A percentile compares a stretch with the other conserved stretches of the same genome.
Conservation (phyloP, 1,140 invertebrate species). For the Geopemphigus sp. region DNA sequence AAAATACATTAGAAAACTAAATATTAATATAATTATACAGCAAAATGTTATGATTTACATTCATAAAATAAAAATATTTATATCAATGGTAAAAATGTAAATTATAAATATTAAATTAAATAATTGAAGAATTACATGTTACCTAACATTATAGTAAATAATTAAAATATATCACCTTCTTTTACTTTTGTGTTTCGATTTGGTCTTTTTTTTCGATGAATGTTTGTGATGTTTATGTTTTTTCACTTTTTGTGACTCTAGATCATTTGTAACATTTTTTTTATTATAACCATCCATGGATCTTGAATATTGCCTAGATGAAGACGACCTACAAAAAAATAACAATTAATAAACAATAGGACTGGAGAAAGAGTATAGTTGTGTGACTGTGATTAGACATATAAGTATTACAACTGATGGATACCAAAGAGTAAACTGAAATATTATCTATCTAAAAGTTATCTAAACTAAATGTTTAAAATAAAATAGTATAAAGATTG, state of each 20-base stretch:
- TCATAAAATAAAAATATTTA: no score
- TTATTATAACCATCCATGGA: neutral
- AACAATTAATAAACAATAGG: neutral
- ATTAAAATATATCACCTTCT: neutral
- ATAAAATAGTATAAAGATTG: neutral
- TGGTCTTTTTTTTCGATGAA: constrained; percentile 39
- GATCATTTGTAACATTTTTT: neutral
- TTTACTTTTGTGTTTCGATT: constrained; percentile 38
- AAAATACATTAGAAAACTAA: neutral
- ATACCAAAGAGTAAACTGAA: neutral
- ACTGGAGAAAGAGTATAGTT: neutral
- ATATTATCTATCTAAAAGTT: neutral
- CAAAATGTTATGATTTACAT: no score
- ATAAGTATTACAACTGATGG: neutral
- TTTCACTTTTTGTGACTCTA: neutral
- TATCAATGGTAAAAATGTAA: no score
- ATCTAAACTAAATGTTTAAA: no score
- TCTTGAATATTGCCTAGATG: neutral
- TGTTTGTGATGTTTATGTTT: constrained; percentile 7
- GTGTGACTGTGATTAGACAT: neutral
- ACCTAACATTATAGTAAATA: neutral
- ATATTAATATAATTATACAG: no score
- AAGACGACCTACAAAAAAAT: constrained; percentile 1
- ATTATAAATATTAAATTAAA: no score
- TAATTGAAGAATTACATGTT: no score